phyloP scores from a whole-genome alignment of 1,140 invertebrate species.

The Cydia amplana region DNA sequence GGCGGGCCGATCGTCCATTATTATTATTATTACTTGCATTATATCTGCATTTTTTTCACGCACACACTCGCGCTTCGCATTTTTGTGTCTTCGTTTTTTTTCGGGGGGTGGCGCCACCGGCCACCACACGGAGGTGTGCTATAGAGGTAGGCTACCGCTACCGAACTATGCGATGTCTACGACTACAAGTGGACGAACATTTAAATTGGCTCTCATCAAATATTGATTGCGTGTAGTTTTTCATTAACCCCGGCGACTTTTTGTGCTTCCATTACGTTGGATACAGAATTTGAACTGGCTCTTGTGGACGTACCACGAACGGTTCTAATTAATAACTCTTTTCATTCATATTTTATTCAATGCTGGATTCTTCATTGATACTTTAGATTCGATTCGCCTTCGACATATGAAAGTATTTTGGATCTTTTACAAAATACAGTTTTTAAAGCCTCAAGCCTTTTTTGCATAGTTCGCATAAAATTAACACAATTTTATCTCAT shows the following conservation, averaged over 20 bases:
- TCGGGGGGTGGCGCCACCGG: constrained; percentile 54
- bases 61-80: constrained; percentile 71
- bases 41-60: constrained; percentile 78
- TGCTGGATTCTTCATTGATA: constrained; percentile 1
- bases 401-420: not conserved
- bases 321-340: constrained; percentile 12
- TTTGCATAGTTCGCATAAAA: too few species aligned
- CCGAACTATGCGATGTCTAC: constrained; percentile 78
- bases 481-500: too few species aligned
- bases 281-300: constrained; percentile 43
- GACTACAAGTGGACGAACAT: constrained; percentile 79
- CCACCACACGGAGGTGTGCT: constrained; percentile 42
- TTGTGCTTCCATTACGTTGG: constrained; percentile 49
- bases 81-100: constrained; percentile 75
- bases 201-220: constrained; percentile 79
- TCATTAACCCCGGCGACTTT: constrained; percentile 72
- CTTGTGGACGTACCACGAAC: not conserved
- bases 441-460: too few species aligned
- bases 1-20: constrained; percentile 74
- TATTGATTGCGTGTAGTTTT: constrained; percentile 78
- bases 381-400: not conserved
- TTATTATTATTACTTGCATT: constrained; percentile 79
- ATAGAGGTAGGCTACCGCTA: constrained; percentile 45
- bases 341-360: constrained; percentile 9
- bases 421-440: too few species aligned